A percentile compares a stretch with the other conserved stretches of the same genome.
phyloP scores from a whole-genome alignment of 2,888 invertebrate genomes.

The Drosophila emarginata region DNA sequence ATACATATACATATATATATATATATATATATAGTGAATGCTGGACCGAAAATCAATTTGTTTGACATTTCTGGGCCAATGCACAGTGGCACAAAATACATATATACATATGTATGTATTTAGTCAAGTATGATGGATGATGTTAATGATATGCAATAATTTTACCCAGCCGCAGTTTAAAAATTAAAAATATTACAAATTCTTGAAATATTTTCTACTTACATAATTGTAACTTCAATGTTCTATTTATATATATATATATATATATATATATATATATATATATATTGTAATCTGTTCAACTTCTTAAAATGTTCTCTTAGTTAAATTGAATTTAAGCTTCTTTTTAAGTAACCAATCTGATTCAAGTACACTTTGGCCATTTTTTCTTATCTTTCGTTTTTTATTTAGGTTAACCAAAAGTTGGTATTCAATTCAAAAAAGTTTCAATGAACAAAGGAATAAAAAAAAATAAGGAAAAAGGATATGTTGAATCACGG shows the following conservation, averaged over 20 bases:
- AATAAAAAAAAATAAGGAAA: neutral
- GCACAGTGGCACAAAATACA: slow-evolving; percentile 27
- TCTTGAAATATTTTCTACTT: no score
- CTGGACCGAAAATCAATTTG: slow-evolving; percentile 42
- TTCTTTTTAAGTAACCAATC: neutral
- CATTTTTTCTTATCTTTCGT: neutral
- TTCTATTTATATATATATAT: no score
- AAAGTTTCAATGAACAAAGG: neutral
- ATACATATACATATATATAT: neutral
- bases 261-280: no score
- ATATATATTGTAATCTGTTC: no score
- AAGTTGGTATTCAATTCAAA: no score
- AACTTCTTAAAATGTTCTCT: neutral
- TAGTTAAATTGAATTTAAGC: neutral
- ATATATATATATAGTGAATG: neutral
- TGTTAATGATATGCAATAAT: neutral
- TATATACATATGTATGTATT: neutral
- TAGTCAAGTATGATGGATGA: neutral
- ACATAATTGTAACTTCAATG: no score
- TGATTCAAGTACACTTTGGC: neutral
- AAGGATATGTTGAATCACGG: neutral
- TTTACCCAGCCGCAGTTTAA: neutral
- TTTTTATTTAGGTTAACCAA: no score
- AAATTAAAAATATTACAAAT: no score
- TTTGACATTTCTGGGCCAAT: slow-evolving; percentile 14